A percentile compares a stretch with the other conserved stretches of the same genome.
Evolutionary conservation across 1,140 invertebrate species (phyloP).

Genomic region (Drosophila insularis): DNA sequence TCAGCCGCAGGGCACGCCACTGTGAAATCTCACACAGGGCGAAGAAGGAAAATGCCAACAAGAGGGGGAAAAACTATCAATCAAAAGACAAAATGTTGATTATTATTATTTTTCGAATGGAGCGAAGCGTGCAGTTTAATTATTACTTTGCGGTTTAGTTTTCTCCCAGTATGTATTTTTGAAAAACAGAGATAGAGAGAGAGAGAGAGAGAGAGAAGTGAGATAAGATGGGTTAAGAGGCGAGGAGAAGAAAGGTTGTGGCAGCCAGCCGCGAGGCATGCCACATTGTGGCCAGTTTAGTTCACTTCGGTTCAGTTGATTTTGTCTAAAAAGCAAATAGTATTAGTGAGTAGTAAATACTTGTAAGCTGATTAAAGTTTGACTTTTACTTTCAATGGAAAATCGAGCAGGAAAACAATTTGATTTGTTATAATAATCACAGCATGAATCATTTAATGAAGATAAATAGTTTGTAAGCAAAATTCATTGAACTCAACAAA

Average conservation of each 20-base stretch:
- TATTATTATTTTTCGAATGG: conserved; percentile 49
- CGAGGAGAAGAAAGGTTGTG: neutral
- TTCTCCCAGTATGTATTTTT: neutral
- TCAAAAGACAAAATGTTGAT: conserved; percentile 73
- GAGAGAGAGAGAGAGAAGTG: neutral
- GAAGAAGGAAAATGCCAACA: neutral
- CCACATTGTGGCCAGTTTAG: conserved; percentile 5
- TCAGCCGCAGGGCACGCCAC: conserved; percentile 36
- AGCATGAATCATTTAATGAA: conserved; percentile 10
- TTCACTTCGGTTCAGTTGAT: conserved; percentile 21
- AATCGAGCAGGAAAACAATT: conserved; percentile 13
- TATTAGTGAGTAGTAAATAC: neutral
- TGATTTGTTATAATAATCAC: neutral
- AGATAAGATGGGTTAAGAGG: conserved; percentile 26
- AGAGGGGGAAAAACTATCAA: conserved; percentile 69
- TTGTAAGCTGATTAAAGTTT: conserved; percentile 10
- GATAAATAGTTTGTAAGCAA: neutral
- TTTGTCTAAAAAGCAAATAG: conserved; percentile 22
- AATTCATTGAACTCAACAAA: neutral
- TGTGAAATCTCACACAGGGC: conserved; percentile 12
- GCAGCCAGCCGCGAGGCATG: neutral
- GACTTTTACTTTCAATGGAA: conserved; percentile 37
- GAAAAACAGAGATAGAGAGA: neutral
- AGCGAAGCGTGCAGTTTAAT: conserved; percentile 70
- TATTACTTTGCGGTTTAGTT: conserved; percentile 63